Evolutionary conservation across 2,888 invertebrate species (phyloP), one percentile per base, ranked within the genome.

Genomic region (Norana najaformis): DNA sequence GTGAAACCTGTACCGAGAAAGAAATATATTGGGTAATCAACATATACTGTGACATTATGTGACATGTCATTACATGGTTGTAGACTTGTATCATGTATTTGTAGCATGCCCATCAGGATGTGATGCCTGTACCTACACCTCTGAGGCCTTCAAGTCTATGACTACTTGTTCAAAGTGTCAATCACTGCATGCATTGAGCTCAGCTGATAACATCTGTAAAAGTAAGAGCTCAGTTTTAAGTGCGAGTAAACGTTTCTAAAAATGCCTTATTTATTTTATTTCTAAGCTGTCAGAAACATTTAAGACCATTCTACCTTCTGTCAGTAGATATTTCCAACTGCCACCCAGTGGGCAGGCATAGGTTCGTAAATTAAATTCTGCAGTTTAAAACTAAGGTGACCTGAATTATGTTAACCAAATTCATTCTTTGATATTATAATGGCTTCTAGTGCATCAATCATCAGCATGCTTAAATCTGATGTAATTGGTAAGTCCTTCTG

Each of bases 41-140:
- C n/a, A 69, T 69, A 69, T 18, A 5, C 47, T 23, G 23, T 5
- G 20, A 47, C 23, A 23, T 5, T 47, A 23, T 47, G 16, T 47
- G 47, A 1, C 23, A 23, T 47, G 20, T 23, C 69, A n/a, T 30
- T 6, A n/a, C 0, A 69, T 69, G 1, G 1, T 8, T 69, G 53
- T 53, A 53, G 30, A n/a, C 8, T 47, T 47, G 47, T 47, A n/a
- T 69, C n/a, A n/a, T 69, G 69, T 35, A 69, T 89, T 89, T 35
- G 11, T 89, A 91, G 90, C 90, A 11, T 91, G 91, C 83, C 91
- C 91, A 20, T 20, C 34, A 23, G 37, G 88, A 16, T 91, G 91
- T 88, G 38, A 30, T 47, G 23, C 53, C 23, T 90, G 90, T 36
- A 34, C 34, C 39, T 90, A 90, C 89, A 89, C 89, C 39, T 38